phyloP scores from a whole-genome alignment of 2,113 vertebrate species.

The Amphilophus citrinellus region DNA sequence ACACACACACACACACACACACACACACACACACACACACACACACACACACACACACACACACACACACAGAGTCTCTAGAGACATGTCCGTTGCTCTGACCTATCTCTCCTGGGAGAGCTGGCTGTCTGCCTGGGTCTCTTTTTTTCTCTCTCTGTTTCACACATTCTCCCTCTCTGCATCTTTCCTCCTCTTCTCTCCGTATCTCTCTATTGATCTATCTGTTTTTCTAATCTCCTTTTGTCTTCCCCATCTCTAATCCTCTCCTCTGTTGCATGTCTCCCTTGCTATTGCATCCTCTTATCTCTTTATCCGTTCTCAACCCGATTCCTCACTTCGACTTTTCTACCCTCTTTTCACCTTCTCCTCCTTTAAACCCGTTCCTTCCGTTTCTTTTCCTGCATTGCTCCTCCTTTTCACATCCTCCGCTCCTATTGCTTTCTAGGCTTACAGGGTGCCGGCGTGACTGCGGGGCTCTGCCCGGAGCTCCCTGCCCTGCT shows the following conservation, averaged over 20 bases:
- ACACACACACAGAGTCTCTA: slow-evolving; percentile 59
- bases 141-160: slow-evolving; percentile 47
- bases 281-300: slow-evolving; percentile 62
- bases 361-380: slow-evolving; percentile 4
- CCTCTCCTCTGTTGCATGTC: slow-evolving; percentile 63
- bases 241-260: slow-evolving; percentile 48
- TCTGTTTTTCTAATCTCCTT: slow-evolving; percentile 73
- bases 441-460: slow-evolving; percentile 51
- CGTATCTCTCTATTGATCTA: slow-evolving; percentile 68
- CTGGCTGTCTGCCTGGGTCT: slow-evolving; percentile 70
- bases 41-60: no score
- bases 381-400: neutral
- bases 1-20: no score
- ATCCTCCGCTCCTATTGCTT: slow-evolving; percentile 44
- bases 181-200: slow-evolving; percentile 50
- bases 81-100: slow-evolving; percentile 77
- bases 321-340: slow-evolving; percentile 28
- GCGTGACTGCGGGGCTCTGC: slow-evolving; percentile 55
- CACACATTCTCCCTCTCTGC: slow-evolving; percentile 54
- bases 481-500: slow-evolving; percentile 60
- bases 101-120: slow-evolving; percentile 75
- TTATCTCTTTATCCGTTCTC: slow-evolving; percentile 70
- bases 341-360: slow-evolving; percentile 34
- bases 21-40: no score
- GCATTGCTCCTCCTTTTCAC: neutral